Percentiles rank a stretch among this genome's conserved stretches.
Evolutionary conservation across 2,888 invertebrate genomes (phyloP).

Genomic region (Asteroscopus sphinx): DNA sequence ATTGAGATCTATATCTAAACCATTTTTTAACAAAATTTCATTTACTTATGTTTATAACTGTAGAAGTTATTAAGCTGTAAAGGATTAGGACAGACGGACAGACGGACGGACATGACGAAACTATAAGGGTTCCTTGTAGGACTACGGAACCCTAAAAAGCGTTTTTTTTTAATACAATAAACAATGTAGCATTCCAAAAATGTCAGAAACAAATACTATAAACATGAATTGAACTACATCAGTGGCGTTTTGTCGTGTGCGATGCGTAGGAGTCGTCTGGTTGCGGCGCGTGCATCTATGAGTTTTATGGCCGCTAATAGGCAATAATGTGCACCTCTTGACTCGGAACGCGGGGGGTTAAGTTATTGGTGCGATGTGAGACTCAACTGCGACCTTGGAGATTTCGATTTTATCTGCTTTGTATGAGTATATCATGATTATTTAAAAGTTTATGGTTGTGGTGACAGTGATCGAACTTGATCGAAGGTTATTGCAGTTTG

Average conservation of each 20-base stretch:
- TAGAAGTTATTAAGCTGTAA: too few relatives aligned
- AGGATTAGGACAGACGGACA: too few relatives aligned
- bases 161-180: neutral
- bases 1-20: too few relatives aligned
- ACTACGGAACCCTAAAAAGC: too few relatives aligned
- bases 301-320: slow-evolving; percentile 77
- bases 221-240: slow-evolving; percentile 43
- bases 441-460: slow-evolving; percentile 12
- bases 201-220: slow-evolving; percentile 16
- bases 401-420: slow-evolving; percentile 40
- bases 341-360: slow-evolving; percentile 71
- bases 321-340: slow-evolving; percentile 75
- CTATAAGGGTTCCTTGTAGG: too few relatives aligned
- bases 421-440: slow-evolving; percentile 14
- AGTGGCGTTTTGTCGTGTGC: slow-evolving; percentile 56
- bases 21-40: too few relatives aligned
- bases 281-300: slow-evolving; percentile 65
- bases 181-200: slow-evolving; percentile 8
- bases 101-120: too few relatives aligned
- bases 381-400: slow-evolving; percentile 48
- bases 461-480: too few relatives aligned
- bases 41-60: too few relatives aligned
- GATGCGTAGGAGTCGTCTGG: slow-evolving; percentile 64
- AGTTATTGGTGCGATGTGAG: slow-evolving; percentile 66
- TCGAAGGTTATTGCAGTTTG: slow-evolving; percentile 2